phyloP scores from a whole-genome alignment of 2,797 vertebrate genomes.

The Anabas testudineus region DNA sequence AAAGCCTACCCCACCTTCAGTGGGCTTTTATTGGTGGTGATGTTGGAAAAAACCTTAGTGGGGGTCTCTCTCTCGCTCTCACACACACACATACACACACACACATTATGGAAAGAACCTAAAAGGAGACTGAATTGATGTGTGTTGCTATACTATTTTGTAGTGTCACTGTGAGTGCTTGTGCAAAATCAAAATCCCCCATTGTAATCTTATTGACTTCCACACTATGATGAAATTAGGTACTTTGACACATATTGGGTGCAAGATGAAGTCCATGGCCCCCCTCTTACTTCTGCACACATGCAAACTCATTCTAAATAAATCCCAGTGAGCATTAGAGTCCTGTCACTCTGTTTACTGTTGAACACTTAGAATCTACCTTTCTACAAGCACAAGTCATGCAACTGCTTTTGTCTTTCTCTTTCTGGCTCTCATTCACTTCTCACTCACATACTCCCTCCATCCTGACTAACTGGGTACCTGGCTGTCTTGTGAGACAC shows the following conservation, averaged over 20 bases:
- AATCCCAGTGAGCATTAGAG: conserved; percentile 48
- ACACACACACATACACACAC: neutral
- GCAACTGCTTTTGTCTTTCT: conserved; percentile 60
- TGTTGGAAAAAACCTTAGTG: conserved; percentile 49
- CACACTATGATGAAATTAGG: conserved; percentile 7
- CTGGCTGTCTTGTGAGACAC: conserved; percentile 59
- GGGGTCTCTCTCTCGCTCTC: neutral
- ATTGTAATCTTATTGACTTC: neutral
- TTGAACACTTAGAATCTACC: conserved; percentile 77
- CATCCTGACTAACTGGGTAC: conserved; percentile 46
- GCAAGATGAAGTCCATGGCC: conserved; percentile 1
- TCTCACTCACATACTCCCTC: conserved; percentile 1
- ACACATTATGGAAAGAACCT: too few species aligned
- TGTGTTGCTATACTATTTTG: too few species aligned
- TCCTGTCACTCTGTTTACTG: conserved; percentile 72
- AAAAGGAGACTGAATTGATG: too few species aligned
- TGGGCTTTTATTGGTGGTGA: conserved; percentile 34
- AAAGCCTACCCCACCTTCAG: conserved; percentile 17
- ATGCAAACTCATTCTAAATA: conserved; percentile 12
- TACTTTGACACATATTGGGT: neutral
- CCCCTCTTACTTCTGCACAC: conserved; percentile 21
- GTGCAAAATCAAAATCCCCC: neutral
- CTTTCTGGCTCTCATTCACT: conserved; percentile 14
- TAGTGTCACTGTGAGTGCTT: neutral
- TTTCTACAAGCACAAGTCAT: conserved; percentile 79